Conservation (phyloP, 2,113 vertebrate genomes). For the Pluvialis apricaria region DNA sequence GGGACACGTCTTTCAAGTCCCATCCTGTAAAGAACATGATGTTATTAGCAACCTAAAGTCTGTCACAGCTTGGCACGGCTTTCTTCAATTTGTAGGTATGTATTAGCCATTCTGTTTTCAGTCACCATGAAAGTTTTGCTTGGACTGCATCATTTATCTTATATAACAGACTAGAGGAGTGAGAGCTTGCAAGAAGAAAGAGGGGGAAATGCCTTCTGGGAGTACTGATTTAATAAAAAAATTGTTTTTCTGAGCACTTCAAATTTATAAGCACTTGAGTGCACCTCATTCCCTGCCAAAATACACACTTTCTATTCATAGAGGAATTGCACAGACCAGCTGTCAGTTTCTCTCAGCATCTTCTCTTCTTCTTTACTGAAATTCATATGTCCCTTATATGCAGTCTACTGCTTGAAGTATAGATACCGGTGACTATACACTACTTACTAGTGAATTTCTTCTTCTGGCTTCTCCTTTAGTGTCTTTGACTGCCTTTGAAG, state of each 20-base stretch:
- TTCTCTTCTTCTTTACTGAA: not conserved
- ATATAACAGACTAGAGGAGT: not conserved
- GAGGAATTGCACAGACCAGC: not conserved
- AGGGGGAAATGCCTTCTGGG: not conserved
- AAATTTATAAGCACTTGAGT: not conserved
- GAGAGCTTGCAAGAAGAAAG: not conserved
- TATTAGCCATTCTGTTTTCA: slow-evolving; percentile 13
- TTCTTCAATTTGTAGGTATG: not conserved
- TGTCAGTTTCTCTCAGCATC: not conserved
- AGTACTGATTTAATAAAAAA: not conserved
- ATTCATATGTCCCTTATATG: not conserved
- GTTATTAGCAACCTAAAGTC: not conserved
- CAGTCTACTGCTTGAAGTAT: not conserved
- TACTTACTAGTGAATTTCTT: not conserved
- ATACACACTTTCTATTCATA: not conserved
- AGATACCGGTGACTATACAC: not conserved
- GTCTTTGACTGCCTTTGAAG: not conserved
- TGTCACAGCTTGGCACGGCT: not conserved
- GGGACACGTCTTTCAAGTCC: not conserved
- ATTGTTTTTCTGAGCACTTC: not conserved
- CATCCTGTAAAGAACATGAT: not conserved
- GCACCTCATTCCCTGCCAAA: not conserved
- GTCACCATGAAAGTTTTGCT: slow-evolving; percentile 9
- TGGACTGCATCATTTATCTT: slow-evolving; percentile 1
- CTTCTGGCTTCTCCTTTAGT: not conserved